A percentile compares a stretch with the other conserved stretches of the same genome.
These are phyloP conservation scores for Anas capensis DNA, from an alignment of 2,797 vertebrate genomes.

Conservation along the genomic window DNA sequence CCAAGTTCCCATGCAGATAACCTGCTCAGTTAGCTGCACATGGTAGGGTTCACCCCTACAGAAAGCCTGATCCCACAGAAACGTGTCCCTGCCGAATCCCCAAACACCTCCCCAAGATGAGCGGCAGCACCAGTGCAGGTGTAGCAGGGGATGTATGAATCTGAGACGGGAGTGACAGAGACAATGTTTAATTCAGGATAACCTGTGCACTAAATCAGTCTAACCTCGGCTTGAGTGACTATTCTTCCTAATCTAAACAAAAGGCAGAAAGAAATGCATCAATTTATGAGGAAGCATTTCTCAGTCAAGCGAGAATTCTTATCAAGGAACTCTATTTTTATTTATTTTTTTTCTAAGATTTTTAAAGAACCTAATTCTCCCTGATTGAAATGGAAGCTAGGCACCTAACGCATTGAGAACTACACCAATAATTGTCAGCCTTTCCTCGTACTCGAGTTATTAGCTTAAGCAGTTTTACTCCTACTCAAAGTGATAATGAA, in stretches of 20 bases:
- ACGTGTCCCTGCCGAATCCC: neutral
- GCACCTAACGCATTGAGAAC: neutral
- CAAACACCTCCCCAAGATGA: neutral
- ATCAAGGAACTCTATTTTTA: neutral
- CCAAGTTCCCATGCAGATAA: neutral
- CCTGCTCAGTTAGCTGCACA: accelerated
- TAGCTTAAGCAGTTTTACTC: neutral
- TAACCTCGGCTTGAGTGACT: neutral
- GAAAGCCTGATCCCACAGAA: neutral
- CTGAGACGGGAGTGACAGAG: neutral
- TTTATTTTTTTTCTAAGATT: neutral
- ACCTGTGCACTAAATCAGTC: neutral
- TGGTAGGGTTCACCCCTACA: too few relatives aligned
- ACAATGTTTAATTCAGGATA: neutral
- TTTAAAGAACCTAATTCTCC: neutral
- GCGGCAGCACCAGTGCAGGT: neutral
- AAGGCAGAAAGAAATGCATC: neutral
- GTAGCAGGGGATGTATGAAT: neutral
- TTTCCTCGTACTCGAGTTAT: neutral
- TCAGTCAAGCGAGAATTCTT: neutral
- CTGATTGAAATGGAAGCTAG: neutral
- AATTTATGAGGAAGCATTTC: neutral
- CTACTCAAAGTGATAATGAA: neutral
- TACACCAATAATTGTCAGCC: neutral
- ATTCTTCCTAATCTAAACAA: neutral